These are phyloP conservation scores for Pandemis cinnamomeana DNA, from an alignment of 2,888 invertebrate species.

Conservation along the genomic window DNA sequence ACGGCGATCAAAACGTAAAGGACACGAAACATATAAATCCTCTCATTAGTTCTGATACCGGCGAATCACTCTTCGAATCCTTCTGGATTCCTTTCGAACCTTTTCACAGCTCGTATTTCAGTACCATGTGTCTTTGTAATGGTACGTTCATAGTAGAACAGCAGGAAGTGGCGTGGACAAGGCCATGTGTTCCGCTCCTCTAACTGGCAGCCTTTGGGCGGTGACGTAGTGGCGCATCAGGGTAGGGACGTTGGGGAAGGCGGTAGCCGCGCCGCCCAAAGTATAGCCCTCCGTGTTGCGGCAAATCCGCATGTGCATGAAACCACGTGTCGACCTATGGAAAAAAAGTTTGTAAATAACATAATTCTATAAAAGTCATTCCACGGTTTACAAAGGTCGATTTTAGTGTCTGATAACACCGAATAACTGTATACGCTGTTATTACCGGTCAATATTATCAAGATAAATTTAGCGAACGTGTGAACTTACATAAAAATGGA, in stretches of 20 bases:
- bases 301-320: conserved; percentile 98
- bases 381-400: neutral
- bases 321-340: conserved; percentile 95
- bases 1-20: conserved; percentile 55
- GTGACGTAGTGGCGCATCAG: conserved; percentile 96
- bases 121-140: conserved; percentile 46
- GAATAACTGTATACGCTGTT: neutral
- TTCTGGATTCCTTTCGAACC: conserved; percentile 33
- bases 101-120: conserved; percentile 32
- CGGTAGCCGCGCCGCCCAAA: conserved; percentile 96
- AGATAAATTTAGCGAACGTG: neutral
- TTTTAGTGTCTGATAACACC: neutral
- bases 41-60: conserved; percentile 44
- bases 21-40: conserved; percentile 51
- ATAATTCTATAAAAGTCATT: conserved; percentile 6
- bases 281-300: conserved; percentile 92
- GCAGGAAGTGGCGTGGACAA: conserved; percentile 95
- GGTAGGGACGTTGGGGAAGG: conserved; percentile 96
- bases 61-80: conserved; percentile 36
- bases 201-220: conserved; percentile 95
- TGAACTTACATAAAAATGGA: neutral
- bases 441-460: neutral
- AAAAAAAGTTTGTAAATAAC: conserved; percentile 22
- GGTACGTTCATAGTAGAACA: conserved; percentile 86
- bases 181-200: conserved; percentile 98